Conservation (phyloP, 2,113 vertebrate species). For the Catagonus wagneri region DNA sequence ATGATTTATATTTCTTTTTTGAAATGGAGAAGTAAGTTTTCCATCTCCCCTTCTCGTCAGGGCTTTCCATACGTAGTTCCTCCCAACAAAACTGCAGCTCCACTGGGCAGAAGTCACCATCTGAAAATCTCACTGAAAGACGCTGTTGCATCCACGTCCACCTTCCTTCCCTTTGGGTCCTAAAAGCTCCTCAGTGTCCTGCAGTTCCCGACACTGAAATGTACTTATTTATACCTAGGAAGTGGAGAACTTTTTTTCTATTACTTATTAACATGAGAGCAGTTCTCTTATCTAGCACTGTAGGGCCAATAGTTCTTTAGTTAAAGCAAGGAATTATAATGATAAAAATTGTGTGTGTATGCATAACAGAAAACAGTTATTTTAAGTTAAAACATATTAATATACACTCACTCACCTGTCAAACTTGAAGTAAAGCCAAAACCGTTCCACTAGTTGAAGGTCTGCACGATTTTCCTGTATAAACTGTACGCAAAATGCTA, state of each 20-base stretch:
- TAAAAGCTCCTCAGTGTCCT: background rate
- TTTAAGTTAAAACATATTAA: slow-evolving; percentile 21
- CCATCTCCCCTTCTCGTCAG: background rate
- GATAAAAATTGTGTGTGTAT: background rate
- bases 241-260: background rate
- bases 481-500: background rate
- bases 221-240: background rate
- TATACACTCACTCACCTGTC: background rate
- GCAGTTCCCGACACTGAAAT: background rate
- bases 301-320: background rate
- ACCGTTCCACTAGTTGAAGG: background rate
- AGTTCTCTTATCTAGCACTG: background rate
- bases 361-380: background rate
- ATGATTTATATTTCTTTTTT: slow-evolving; percentile 85
- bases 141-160: background rate
- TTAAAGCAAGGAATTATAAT: slow-evolving; percentile 13
- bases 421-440: slow-evolving; percentile 44
- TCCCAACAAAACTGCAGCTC: background rate
- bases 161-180: background rate
- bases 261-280: slow-evolving; percentile 5
- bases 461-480: background rate
- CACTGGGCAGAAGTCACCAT: too few species aligned
- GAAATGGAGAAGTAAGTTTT: slow-evolving; percentile 86
- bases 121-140: background rate
- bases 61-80: background rate